A percentile compares a stretch with the other conserved stretches of the same genome.
These are phyloP conservation scores for Neodon shergylaensis DNA, from an alignment of 2,113 vertebrate genomes.

Conservation along the genomic window DNA sequence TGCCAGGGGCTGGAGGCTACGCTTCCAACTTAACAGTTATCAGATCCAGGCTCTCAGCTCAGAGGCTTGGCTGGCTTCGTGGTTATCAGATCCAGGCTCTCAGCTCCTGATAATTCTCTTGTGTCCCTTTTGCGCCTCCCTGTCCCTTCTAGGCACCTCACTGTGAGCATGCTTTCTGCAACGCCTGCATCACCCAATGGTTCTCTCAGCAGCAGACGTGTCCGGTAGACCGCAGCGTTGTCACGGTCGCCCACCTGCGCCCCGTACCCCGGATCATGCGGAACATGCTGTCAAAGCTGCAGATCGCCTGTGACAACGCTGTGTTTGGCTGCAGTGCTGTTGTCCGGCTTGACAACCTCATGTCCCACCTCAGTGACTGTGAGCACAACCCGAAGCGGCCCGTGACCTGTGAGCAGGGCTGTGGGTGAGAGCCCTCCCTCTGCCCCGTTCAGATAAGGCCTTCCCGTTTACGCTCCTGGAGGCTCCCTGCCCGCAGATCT, in stretches of 20 bases:
- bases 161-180: slow-evolving; percentile 99
- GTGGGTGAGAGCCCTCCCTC: slow-evolving; percentile 89
- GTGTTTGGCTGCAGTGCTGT: slow-evolving; percentile 95
- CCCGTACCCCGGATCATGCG: slow-evolving; percentile 99
- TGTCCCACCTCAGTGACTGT: slow-evolving; percentile 97
- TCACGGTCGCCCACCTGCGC: slow-evolving; percentile 97
- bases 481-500: neutral
- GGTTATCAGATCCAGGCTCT: neutral
- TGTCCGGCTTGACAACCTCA: slow-evolving; percentile 96
- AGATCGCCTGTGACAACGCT: slow-evolving; percentile 97
- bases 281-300: slow-evolving; percentile 99
- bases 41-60: no score
- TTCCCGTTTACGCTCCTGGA: neutral
- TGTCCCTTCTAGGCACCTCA: slow-evolving; percentile 91
- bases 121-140: neutral
- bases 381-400: slow-evolving; percentile 99
- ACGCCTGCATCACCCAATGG: slow-evolving; percentile 99
- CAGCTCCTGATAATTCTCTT: slow-evolving; percentile 30
- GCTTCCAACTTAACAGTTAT: no score
- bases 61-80: neutral
- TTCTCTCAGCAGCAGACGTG: slow-evolving; percentile 99
- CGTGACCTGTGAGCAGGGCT: slow-evolving; percentile 97
- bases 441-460: neutral
- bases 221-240: slow-evolving; percentile 97
- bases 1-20: no score